phyloP scores from a whole-genome alignment of 2,888 invertebrate species.

The Cataglyphis albicans region DNA sequence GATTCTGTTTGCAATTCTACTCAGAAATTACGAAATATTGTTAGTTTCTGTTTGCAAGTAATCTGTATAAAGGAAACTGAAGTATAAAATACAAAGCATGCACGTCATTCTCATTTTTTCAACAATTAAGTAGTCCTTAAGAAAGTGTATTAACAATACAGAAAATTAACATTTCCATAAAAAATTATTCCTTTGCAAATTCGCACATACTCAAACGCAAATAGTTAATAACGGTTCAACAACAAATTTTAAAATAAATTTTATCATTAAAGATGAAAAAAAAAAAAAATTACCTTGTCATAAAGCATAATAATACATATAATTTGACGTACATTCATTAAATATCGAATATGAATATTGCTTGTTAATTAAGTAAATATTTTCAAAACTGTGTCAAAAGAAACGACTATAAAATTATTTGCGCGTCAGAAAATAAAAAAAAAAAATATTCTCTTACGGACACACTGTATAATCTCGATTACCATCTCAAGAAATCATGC shows the following conservation, averaged over 20 bases:
- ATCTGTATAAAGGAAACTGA: neutral
- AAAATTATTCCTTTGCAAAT: slow-evolving; percentile 2
- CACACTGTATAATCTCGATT: neutral
- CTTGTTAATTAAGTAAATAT: neutral
- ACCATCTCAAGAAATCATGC: neutral
- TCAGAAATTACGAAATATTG: neutral
- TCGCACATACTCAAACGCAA: slow-evolving; percentile 3
- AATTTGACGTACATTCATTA: neutral
- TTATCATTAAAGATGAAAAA: neutral
- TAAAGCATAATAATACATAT: neutral
- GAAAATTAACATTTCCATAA: slow-evolving; percentile 30
- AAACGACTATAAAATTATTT: neutral
- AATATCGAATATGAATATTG: neutral
- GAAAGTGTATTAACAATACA: slow-evolving; percentile 10
- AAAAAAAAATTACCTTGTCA: neutral
- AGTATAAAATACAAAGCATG: neutral
- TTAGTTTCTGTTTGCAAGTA: neutral
- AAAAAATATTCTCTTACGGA: neutral
- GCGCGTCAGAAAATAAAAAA: neutral
- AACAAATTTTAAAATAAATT: neutral
- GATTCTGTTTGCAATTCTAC: slow-evolving; percentile 7
- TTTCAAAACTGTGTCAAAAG: neutral
- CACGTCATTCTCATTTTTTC: slow-evolving; percentile 12
- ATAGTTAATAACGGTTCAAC: neutral
- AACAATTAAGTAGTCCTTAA: slow-evolving; percentile 7